Percentiles rank a stretch among this genome's conserved stretches.
Evolutionary conservation across 2,113 vertebrate species (phyloP).

Genomic region (crab-eating macaque (Macaca fascicularis)): T2T-MFA8v1.1 NC_088387.1:44252501-44253000

Average conservation of each 20-base stretch:
- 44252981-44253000: accelerated
- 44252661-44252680: neutral
- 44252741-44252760: neutral
- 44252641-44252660: neutral
- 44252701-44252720: neutral
- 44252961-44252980: too few relatives aligned
- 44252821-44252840: too few relatives aligned
- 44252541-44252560: neutral
- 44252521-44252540: neutral
- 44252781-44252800: too few relatives aligned
- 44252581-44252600: neutral
- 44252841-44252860: too few relatives aligned
- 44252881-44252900: too few relatives aligned
- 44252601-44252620: neutral
- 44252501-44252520: neutral
- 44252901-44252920: too few relatives aligned
- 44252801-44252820: too few relatives aligned
- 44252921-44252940: too few relatives aligned
- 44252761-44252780: neutral
- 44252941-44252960: too few relatives aligned
- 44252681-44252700: neutral
- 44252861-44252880: too few relatives aligned
- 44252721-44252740: neutral
- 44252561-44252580: neutral
- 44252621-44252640: neutral